phyloP scores from a whole-genome alignment of 2,113 vertebrate species.

The Stigmatopora nigra region DNA sequence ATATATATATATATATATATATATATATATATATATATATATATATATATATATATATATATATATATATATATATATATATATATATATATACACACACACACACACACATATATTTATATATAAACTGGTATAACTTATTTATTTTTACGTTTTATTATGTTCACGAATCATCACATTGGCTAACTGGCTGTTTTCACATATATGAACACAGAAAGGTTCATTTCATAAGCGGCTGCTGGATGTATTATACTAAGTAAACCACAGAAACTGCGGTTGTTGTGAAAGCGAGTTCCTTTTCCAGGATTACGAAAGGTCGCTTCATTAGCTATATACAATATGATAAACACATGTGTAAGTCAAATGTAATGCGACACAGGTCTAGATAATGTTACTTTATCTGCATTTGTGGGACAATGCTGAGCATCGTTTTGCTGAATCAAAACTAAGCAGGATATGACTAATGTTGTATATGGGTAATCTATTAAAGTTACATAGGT shows the following conservation, averaged over 20 bases:
- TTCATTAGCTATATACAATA: constrained; percentile 6
- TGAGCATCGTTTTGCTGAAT: constrained; percentile 47
- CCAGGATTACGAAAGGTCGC: constrained; percentile 11
- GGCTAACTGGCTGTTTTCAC: neutral
- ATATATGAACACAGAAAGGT: constrained; percentile 2
- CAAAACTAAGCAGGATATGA: constrained; percentile 30
- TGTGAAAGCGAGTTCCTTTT: neutral
- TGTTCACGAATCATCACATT: neutral
- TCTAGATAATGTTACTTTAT: constrained; percentile 15
- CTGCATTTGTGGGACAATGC: constrained; percentile 22
- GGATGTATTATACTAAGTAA: constrained; percentile 16
- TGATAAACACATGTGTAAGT: neutral
- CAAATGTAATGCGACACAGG: no score
- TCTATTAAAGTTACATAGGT: constrained; percentile 42
- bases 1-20: no score
- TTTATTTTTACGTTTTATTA: no score
- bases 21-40: no score
- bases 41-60: no score
- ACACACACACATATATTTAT: no score
- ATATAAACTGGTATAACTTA: no score
- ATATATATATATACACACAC: no score
- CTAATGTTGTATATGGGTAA: constrained; percentile 47
- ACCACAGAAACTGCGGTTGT: constrained; percentile 14
- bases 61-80: no score
- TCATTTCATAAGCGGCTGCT: constrained; percentile 19